phyloP scores from a whole-genome alignment of 2,113 vertebrate species.

The Anguilla japonica region DNA sequence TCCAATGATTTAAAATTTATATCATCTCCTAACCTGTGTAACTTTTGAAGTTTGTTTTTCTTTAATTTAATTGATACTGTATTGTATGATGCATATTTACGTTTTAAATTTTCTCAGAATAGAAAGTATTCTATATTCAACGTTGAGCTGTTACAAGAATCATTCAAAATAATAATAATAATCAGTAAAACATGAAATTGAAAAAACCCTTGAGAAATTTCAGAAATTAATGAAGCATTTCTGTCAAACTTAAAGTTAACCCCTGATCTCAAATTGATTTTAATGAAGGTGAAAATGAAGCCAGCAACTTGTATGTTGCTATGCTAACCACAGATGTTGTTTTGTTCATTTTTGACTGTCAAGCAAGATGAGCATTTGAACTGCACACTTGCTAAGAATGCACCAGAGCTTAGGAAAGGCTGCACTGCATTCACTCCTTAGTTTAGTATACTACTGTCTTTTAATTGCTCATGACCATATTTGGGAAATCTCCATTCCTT shows the following conservation, averaged over 20 bases:
- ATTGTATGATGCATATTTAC: slow-evolving; percentile 3
- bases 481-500: slow-evolving; percentile 34
- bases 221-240: background rate
- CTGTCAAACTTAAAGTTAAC: background rate
- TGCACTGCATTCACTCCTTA: slow-evolving; percentile 5
- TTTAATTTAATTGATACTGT: slow-evolving; percentile 22
- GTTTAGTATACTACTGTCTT: background rate
- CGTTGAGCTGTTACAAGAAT: background rate
- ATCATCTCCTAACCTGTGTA: slow-evolving; percentile 46
- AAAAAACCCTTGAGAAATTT: background rate
- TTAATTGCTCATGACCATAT: slow-evolving; percentile 30
- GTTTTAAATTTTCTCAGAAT: slow-evolving; percentile 1
- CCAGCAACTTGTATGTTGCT: background rate
- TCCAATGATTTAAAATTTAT: slow-evolving; percentile 38
- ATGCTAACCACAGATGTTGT: background rate
- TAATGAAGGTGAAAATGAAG: background rate
- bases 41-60: slow-evolving; percentile 16
- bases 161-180: background rate
- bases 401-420: no score
- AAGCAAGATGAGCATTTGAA: background rate
- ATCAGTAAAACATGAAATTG: background rate
- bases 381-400: background rate
- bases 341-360: background rate
- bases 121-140: slow-evolving; percentile 2
- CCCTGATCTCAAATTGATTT: background rate